Evolutionary conservation across 2,113 vertebrate genomes (phyloP), one percentile per base, ranked within the genome.

Genomic region (Prunella himalayana): DNA sequence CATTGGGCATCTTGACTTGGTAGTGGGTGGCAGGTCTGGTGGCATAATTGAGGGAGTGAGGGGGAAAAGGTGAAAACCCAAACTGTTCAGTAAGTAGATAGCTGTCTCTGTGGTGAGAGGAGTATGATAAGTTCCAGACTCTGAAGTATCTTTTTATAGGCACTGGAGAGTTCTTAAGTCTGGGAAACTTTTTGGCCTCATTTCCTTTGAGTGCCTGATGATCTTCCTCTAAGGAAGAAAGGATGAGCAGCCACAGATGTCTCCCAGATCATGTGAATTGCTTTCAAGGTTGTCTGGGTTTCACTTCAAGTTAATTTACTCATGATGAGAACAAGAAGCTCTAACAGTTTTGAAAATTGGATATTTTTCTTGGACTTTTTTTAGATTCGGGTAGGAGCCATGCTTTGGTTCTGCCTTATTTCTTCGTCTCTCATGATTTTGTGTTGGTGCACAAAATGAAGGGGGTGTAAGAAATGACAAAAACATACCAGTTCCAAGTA

Each of bases 281-380:
- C 77, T 92, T 85, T 92, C 85, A 90, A 41, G 47, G 71, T 88
- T 93, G 66, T 93, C 61, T 90, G 63, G 15, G 41, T 93, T 93
- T 94, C 85, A 72, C 3, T 79, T 85, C 47, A 60, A 68, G 81
- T 79, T 76, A 44, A 85, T 87, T 69, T 90, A 65, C n/a, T 82
- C 20, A 39, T 25, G 15, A 68, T 82, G 82, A 78, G 31, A 72
- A 13, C 20, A 76, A 76, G 44, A 75, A 91, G 23, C 54, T 89
- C 13, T 73, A 42, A 69, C 20, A 23, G 37, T 31, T 35, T 50
- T 65, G 81, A 81, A 85, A 60, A 60, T 59, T 6, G 47, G 14
- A 0, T 82, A 4, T 72, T 90, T 91, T 60, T 79, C 45, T 85
- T 65, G 53, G 20, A 37, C 15, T 45, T 82, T 28, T 42, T 57